phyloP scores from a whole-genome alignment of 2,113 vertebrate species.

The Etia nguti region DNA sequence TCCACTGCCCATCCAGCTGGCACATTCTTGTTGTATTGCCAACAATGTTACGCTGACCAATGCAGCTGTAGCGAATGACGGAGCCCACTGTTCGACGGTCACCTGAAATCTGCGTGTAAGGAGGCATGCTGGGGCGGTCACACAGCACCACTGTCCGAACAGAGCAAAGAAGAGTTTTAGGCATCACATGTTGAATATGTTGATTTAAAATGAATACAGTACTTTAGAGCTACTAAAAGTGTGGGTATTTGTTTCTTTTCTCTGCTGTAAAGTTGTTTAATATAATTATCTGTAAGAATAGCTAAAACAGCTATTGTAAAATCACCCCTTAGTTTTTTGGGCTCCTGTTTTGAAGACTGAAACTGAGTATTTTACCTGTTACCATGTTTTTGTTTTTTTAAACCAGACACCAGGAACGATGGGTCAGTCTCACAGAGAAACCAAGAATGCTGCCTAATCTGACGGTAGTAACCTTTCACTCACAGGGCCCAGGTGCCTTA shows the following conservation, averaged over 20 bases:
- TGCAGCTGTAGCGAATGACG: slow-evolving; percentile 89
- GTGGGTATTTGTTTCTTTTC: background rate
- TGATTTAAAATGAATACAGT: background rate
- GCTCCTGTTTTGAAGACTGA: background rate
- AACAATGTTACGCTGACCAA: slow-evolving; percentile 76
- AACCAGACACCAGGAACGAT: background rate
- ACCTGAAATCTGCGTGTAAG: slow-evolving; percentile 86
- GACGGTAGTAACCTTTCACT: background rate
- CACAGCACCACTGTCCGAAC: slow-evolving; percentile 87
- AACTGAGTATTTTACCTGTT: background rate
- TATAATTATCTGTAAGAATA: background rate
- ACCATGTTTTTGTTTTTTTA: background rate
- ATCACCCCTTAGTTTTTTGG: background rate
- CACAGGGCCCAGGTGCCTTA: background rate
- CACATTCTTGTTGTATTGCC: slow-evolving; percentile 92
- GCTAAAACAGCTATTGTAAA: background rate
- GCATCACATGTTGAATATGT: background rate
- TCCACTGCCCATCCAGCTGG: slow-evolving; percentile 93
- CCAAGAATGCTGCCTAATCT: background rate
- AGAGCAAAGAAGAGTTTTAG: background rate
- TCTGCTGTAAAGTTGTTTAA: background rate
- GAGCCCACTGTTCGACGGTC: slow-evolving; percentile 86
- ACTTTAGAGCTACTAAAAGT: background rate
- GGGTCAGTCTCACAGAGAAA: background rate
- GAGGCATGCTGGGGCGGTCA: slow-evolving; percentile 87